A percentile compares a stretch with the other conserved stretches of the same genome.
Evolutionary conservation across 2,113 vertebrate species (phyloP).

Genomic region (Perca flavescens): DNA sequence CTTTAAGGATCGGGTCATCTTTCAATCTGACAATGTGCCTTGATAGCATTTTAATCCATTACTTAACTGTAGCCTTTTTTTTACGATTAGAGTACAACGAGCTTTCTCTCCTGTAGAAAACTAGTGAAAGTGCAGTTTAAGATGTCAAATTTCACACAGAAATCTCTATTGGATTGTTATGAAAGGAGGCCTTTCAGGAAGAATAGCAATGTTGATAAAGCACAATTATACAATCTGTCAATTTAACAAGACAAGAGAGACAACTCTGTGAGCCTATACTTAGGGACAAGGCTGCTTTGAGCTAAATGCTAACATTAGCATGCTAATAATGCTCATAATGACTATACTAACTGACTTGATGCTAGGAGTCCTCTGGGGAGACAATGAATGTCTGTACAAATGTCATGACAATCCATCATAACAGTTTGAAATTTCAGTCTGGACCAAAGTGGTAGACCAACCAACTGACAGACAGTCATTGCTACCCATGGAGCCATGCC

Average conservation of each 20-base stretch:
- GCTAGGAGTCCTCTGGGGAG: too few relatives aligned
- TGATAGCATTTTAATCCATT: constrained; percentile 11
- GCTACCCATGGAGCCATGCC: background rate
- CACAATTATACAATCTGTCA: background rate
- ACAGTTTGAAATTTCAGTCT: background rate
- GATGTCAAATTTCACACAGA: background rate
- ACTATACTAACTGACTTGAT: too few relatives aligned
- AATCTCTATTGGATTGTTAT: background rate
- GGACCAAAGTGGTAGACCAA: background rate
- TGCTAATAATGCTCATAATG: too few relatives aligned
- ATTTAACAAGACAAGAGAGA: background rate
- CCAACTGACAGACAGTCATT: background rate
- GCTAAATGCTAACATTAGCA: too few relatives aligned
- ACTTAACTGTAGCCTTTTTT: constrained; percentile 31
- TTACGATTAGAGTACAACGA: constrained; percentile 1
- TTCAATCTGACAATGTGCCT: constrained; percentile 47
- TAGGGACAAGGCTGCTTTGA: too few relatives aligned
- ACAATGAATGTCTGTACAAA: background rate
- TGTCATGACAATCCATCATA: background rate
- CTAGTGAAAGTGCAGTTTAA: background rate
- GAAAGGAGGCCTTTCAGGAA: background rate
- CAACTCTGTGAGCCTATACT: too few relatives aligned
- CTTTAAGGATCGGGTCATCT: constrained; percentile 17
- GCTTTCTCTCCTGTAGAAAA: background rate
- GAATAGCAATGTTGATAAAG: background rate